A percentile compares a stretch with the other conserved stretches of the same genome.
These are phyloP conservation scores for Dreissena rostriformis DNA, from an alignment of 1,140 invertebrate species.

Conservation along the genomic window DNA sequence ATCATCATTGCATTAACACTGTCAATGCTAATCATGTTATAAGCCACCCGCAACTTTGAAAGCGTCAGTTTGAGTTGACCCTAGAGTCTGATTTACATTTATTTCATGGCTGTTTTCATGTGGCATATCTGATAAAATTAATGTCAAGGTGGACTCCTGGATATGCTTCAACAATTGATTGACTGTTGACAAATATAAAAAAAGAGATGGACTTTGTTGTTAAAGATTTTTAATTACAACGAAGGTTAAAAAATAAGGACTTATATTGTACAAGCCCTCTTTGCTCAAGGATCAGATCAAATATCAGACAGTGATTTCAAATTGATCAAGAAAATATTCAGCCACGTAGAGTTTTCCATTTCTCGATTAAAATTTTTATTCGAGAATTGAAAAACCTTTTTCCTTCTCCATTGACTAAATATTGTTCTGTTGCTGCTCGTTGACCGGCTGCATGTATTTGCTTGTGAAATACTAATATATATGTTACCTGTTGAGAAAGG, in stretches of 20 bases:
- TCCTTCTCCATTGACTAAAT: constrained; percentile 40
- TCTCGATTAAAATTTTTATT: constrained; percentile 35
- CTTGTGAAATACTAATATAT: neutral
- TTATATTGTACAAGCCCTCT: constrained; percentile 32
- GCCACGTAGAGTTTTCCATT: constrained; percentile 27
- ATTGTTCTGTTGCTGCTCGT: constrained; percentile 43
- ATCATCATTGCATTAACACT: constrained; percentile 27
- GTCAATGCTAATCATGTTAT: constrained; percentile 61
- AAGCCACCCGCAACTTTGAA: constrained; percentile 62
- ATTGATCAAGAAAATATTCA: constrained; percentile 31
- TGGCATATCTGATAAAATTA: constrained; percentile 61
- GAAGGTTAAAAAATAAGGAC: constrained; percentile 24
- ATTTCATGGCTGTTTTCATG: constrained; percentile 59
- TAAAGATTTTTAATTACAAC: constrained; percentile 36
- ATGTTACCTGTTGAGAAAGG: constrained; percentile 16
- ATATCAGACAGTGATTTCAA: constrained; percentile 40
- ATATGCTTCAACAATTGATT: constrained; percentile 6
- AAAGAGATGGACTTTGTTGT: constrained; percentile 55
- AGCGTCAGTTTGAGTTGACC: constrained; percentile 54
- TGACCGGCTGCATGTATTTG: constrained; percentile 38
- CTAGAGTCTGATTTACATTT: constrained; percentile 53
- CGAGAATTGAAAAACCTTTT: constrained; percentile 13
- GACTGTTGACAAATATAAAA: constrained; percentile 2
- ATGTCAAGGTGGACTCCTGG: constrained; percentile 38
- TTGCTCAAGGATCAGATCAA: constrained; percentile 31